phyloP scores from a whole-genome alignment of 92 coral and sea anemone genomes.

The Porites evermanni region DNA sequence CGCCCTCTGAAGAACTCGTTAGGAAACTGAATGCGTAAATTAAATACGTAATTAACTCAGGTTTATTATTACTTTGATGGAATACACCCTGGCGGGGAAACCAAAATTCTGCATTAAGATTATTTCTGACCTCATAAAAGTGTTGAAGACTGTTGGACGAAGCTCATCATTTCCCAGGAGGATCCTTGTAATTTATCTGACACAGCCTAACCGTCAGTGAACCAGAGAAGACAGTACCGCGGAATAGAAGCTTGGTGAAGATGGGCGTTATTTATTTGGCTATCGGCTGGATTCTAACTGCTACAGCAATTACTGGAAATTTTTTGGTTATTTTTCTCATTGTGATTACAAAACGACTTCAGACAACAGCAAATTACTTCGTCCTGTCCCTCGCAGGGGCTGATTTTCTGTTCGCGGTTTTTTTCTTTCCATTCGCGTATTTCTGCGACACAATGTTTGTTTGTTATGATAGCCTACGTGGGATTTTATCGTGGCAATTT shows the following conservation, averaged over 20 bases:
- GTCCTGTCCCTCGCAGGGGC: slow-evolving; percentile 56
- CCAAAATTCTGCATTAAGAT: too few species aligned
- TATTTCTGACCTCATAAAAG: too few species aligned
- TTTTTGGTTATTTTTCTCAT: slow-evolving; percentile 43
- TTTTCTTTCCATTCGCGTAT: slow-evolving; percentile 6
- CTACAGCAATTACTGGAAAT: slow-evolving; percentile 29
- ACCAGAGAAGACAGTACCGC: too few species aligned
- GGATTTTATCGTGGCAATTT: slow-evolving; percentile 16
- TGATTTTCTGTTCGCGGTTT: slow-evolving; percentile 26
- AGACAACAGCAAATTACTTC: slow-evolving; percentile 37
- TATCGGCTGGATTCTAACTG: slow-evolving; percentile 2
- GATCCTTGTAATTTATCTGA: too few species aligned
- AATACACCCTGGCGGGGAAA: neutral
- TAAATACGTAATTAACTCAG: neutral
- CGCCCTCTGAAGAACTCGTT: neutral
- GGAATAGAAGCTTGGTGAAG: neutral
- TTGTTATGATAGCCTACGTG: neutral
- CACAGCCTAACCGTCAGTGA: too few species aligned
- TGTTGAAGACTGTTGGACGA: too few species aligned
- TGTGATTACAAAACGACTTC: slow-evolving; percentile 34
- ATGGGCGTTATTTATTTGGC: neutral
- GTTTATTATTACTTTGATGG: neutral
- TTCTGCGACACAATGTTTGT: neutral
- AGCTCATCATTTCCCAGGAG: too few species aligned
- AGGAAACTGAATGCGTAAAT: too few species aligned